phyloP scores from a whole-genome alignment of 2,888 invertebrate genomes.

The Nomada lathburiana region DNA sequence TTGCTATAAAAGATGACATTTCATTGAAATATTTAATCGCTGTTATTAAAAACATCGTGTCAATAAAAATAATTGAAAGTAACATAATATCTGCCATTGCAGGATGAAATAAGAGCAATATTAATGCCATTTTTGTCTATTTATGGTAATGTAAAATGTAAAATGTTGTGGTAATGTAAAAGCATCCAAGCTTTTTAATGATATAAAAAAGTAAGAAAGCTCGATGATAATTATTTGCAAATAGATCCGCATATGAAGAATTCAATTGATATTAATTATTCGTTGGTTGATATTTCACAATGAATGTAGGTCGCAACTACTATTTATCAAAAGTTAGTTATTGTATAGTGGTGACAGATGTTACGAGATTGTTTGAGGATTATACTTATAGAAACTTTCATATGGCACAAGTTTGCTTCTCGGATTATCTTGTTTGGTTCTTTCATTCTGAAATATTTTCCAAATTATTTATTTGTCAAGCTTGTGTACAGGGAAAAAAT shows the following conservation, averaged over 20 bases:
- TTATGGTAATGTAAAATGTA: too few relatives aligned
- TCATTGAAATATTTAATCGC: too few relatives aligned
- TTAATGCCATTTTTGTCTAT: too few relatives aligned
- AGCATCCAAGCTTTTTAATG: background rate
- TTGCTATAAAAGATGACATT: too few relatives aligned
- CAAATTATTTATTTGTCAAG: background rate
- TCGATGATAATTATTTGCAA: background rate
- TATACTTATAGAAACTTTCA: slow-evolving; percentile 29
- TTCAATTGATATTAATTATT: background rate
- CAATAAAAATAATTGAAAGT: too few relatives aligned
- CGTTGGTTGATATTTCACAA: background rate
- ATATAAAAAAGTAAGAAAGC: background rate
- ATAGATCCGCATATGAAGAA: background rate
- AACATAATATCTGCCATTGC: too few relatives aligned
- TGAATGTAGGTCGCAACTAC: background rate
- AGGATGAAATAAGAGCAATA: too few relatives aligned
- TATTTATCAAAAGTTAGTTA: background rate
- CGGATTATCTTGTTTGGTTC: background rate
- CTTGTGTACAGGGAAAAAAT: too few relatives aligned
- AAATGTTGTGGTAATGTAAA: too few relatives aligned
- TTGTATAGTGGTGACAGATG: slow-evolving; percentile 45
- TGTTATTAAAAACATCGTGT: too few relatives aligned
- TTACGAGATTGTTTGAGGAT: slow-evolving; percentile 23
- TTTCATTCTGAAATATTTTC: background rate
- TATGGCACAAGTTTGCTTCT: slow-evolving; percentile 32